Base-by-base conservation (phyloP, 2,113 vertebrate species). In the Galbula dea region DNA sequence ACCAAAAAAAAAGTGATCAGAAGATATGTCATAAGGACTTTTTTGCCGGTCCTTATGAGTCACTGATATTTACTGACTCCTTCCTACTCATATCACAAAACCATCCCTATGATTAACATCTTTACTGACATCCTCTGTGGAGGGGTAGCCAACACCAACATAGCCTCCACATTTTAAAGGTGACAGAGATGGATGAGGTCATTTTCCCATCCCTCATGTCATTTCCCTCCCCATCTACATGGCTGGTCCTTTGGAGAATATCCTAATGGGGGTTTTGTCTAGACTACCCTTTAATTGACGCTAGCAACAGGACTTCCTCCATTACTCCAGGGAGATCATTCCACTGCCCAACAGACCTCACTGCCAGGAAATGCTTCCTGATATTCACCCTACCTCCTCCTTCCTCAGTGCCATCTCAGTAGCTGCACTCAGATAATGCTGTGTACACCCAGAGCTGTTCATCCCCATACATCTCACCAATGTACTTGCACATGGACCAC, bases 251-350 rank as follows among this genome's bases (percentile, higher is more conserved):
- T 94, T 39, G 26, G 91, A 96, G 93, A 94, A 88, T 91, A 89
- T 48, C 84, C 59, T 95, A 73, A 72, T 85, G 91, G 55, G 68
- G 43, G 34, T 9, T 45, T 87, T 91, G 93, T 96, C 96, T 94
- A 96, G 96, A 95, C 94, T 55, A 77, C 30, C 79, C 82, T 83
- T 83, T 95, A 95, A 96, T 51, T 92, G 91, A 89, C 79, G 87
- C 34, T 12, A 94, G 71, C 39, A 3, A 57, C 72, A 95, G 87
- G 84, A 95, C 93, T 94, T 94, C 91, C 63, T 86, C 84, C 43
- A 26, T 77, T 95, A 77, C 95, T 89, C 94, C 32, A 5, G 89
- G 75, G 87, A 94, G 63, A 87, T 23, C 89, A 71, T 89, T 90
- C 51, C 48, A 94, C 58, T 1, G 37, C 72, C 75, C 1, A 0